Evolutionary conservation across 2,113 vertebrate genomes (phyloP).

Genomic region (Sinocyclocheilus anophthalmus): DNA sequence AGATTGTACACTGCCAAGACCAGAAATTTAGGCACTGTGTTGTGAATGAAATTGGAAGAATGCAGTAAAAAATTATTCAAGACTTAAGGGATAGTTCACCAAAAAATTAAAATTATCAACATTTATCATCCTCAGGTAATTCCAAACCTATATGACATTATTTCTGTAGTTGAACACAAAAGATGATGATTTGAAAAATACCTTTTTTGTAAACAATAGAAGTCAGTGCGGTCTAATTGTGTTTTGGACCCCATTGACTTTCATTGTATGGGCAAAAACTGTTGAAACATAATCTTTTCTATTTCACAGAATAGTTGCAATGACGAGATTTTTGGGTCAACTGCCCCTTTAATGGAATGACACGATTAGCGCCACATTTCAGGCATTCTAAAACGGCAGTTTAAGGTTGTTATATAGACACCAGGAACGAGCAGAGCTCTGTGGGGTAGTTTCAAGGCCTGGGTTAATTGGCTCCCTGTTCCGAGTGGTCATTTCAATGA

Average conservation of each 20-base stretch:
- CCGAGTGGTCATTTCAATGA: conserved; percentile 57
- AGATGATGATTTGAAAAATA: neutral
- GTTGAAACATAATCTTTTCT: neutral
- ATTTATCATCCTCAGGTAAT: too few species aligned
- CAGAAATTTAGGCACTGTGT: conserved; percentile 30
- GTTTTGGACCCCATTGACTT: neutral
- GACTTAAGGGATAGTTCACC: neutral
- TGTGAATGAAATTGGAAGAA: conserved; percentile 43
- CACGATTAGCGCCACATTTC: too few species aligned
- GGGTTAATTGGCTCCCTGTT: conserved; percentile 59
- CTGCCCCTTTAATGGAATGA: conserved; percentile 2
- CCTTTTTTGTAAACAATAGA: neutral
- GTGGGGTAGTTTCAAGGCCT: conserved; percentile 28
- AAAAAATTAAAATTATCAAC: neutral
- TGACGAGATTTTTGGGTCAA: neutral
- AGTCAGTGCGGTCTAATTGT: neutral
- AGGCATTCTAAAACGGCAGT: neutral
- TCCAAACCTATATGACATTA: neutral
- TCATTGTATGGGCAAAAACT: neutral
- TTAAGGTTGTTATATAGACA: neutral
- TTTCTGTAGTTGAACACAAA: neutral
- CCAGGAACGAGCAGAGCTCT: conserved; percentile 37
- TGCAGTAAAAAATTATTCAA: conserved; percentile 45
- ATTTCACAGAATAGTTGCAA: neutral
- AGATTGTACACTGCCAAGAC: conserved; percentile 19